Conservation (phyloP, 2,888 invertebrate genomes). For the Aphidius colemani region DNA sequence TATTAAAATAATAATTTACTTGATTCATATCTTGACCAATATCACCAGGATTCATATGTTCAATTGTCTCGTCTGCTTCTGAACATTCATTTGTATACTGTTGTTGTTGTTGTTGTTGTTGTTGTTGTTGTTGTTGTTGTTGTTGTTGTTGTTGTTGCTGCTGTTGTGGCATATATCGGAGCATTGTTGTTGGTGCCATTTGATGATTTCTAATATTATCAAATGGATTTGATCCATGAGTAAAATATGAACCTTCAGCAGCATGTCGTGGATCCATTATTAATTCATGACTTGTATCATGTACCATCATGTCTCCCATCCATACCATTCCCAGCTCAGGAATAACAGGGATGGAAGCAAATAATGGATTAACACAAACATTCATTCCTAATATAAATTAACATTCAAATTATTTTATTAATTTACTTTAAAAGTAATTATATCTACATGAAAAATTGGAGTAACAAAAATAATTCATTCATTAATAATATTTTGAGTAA, state of each 20-base stretch:
- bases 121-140: too few relatives aligned
- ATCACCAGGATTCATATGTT: constrained; percentile 35
- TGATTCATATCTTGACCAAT: constrained; percentile 52
- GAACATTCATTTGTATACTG: constrained; percentile 56
- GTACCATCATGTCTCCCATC: constrained; percentile 67
- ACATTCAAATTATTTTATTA: constrained; percentile 9
- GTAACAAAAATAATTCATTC: not conserved
- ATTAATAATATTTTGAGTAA: not conserved
- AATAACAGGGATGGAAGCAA: constrained; percentile 63
- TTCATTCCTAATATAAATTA: constrained; percentile 44
- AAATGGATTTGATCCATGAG: constrained; percentile 52
- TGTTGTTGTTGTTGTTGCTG: constrained; percentile 31
- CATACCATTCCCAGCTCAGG: constrained; percentile 70
- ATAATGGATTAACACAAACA: constrained; percentile 56
- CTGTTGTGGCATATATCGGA: constrained; percentile 51
- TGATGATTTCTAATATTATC: constrained; percentile 57
- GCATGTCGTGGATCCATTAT: constrained; percentile 57
- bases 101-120: too few relatives aligned
- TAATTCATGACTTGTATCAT: constrained; percentile 55
- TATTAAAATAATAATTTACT: constrained; percentile 34
- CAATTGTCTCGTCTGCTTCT: constrained; percentile 56
- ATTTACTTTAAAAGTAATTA: too few relatives aligned
- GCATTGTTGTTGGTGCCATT: constrained; percentile 55
- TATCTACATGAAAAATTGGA: not conserved
- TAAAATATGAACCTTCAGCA: constrained; percentile 54